Evolutionary conservation across 2,797 vertebrate genomes (phyloP).

Genomic region (Bradypus variegatus): DNA sequence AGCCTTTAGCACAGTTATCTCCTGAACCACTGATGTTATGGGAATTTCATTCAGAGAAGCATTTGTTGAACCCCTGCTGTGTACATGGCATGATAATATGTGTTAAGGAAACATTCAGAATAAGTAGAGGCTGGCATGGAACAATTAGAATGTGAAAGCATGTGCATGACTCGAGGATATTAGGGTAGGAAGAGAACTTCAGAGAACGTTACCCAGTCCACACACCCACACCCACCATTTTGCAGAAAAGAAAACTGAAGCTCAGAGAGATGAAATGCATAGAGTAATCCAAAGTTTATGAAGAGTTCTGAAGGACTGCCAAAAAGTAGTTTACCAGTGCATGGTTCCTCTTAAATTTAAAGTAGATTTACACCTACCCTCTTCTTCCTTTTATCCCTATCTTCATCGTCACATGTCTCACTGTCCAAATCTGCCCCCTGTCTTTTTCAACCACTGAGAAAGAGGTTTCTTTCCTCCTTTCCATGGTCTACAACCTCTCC

Average conservation of each 20-base stretch:
- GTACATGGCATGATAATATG: not conserved
- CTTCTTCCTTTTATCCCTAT: not conserved
- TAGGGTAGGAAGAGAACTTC: not conserved
- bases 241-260: not conserved
- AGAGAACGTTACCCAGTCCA: not conserved
- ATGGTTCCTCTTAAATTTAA: not conserved
- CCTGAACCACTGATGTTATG: not conserved
- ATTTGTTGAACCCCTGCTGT: not conserved
- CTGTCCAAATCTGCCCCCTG: not conserved
- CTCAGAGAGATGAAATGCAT: not conserved
- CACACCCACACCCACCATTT: not conserved
- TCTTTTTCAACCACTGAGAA: not conserved
- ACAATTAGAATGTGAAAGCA: not conserved
- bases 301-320: not conserved
- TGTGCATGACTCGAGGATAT: not conserved
- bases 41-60: not conserved
- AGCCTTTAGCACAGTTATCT: not conserved
- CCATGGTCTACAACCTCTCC: fast-evolving
- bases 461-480: not conserved
- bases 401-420: not conserved
- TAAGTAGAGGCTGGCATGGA: not conserved
- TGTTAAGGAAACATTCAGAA: not conserved
- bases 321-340: not conserved
- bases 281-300: not conserved
- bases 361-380: not conserved